A percentile compares a stretch with the other conserved stretches of the same genome.
phyloP scores from a whole-genome alignment of 2,113 vertebrate species.

The Sarotherodon lohbergeri region DNA sequence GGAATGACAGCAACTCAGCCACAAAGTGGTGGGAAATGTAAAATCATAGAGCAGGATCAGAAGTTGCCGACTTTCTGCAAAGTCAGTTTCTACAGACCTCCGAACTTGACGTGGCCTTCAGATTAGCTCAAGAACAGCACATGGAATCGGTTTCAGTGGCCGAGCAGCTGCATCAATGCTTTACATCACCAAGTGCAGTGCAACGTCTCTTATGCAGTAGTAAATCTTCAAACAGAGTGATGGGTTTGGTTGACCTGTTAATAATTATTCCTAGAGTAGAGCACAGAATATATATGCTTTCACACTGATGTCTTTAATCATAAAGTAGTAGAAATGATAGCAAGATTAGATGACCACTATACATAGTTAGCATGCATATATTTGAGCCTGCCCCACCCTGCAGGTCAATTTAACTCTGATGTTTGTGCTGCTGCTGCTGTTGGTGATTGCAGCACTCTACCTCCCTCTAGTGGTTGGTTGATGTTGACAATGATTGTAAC shows the following conservation, averaged over 20 bases:
- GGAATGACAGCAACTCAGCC: neutral
- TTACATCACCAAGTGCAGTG: neutral
- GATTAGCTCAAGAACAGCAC: neutral
- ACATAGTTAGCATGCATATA: neutral
- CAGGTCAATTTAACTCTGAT: neutral
- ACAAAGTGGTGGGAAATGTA: neutral
- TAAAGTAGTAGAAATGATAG: neutral
- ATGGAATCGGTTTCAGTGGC: neutral
- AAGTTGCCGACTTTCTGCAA: neutral
- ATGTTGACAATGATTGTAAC: neutral
- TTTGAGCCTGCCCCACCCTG: neutral
- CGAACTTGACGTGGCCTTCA: neutral
- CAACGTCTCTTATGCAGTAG: neutral
- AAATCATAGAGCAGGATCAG: neutral
- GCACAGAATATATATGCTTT: neutral
- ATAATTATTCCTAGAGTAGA: neutral
- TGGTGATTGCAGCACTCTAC: neutral
- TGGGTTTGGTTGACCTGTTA: neutral
- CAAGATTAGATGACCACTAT: neutral
- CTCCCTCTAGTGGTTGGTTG: neutral
- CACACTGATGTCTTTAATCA: neutral
- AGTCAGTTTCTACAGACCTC: neutral
- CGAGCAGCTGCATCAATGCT: neutral
- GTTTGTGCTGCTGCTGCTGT: neutral
- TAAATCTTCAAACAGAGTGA: neutral